Base-by-base conservation (phyloP, 2,797 vertebrate species). In the Malurus leucopterus region DNA sequence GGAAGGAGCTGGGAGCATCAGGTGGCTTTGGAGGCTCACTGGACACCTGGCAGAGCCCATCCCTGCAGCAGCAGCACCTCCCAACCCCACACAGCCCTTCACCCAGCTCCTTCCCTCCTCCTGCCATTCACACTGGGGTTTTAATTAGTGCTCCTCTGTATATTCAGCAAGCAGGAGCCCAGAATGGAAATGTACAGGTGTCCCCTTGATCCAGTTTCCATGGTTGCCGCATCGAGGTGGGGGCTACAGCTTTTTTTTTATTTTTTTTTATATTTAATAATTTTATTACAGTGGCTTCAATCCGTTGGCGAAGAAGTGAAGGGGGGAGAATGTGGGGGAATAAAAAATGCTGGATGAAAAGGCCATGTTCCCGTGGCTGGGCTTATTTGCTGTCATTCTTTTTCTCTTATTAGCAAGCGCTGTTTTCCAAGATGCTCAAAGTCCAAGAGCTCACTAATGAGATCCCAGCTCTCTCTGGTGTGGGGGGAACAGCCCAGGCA, bases 161-260 rank as follows among this genome's bases (percentile, higher is more conserved):
- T 91, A 90, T 89, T 82, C 84, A 86, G 69, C 64, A 32, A 82
- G 88, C 50, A 2, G 79, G 70, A 95, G 86, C 80, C 80, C 16
- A 0, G 83, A 91, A 96, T 96, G 95, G 94, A 95, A 96, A 95
- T 76, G 69, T 92, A 95, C 95, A 96, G 96, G 95, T 96, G 96
- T 95, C 95, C 92, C 93, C 95, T 96, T 95, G 88, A 92, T 95
- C 93, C 82, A 62, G 94, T 95, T 95, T 91, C 95, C 93, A 95
- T 95, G 93, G 93, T 65, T 92, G 80, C 93, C 18, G 4, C 74
- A 34, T 59, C 46, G 36, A 94, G 95, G 90, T 94, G 91, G 92
- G 93, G 95, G 93, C 95, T 88, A 91, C 86, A 41, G 79, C 16
- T 34, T 50, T 70, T 79, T 73, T 67, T 49, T 71, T 61, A 36